A percentile compares a stretch with the other conserved stretches of the same genome.
Evolutionary conservation across 1,140 invertebrate genomes (phyloP).

Genomic region (Leptinotarsa texana): DNA sequence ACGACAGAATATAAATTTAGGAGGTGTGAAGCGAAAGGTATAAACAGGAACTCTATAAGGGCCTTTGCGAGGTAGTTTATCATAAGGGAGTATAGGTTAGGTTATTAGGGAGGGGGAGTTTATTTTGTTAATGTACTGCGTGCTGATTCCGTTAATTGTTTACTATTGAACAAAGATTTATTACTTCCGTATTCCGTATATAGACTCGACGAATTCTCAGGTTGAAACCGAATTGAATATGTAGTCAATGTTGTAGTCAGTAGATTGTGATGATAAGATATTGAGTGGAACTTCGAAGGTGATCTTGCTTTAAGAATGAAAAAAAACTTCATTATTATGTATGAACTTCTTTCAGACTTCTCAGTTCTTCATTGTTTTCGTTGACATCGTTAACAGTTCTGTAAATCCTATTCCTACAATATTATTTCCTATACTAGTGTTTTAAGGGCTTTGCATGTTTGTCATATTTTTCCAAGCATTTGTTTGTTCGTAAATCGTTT

Average conservation of each 20-base stretch:
- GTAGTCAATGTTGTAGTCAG: neutral
- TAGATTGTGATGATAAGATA: neutral
- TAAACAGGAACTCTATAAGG: conserved; percentile 5
- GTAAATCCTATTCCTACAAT: no score
- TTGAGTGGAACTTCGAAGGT: no score
- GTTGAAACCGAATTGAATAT: neutral
- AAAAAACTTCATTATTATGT: no score
- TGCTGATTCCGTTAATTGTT: conserved; percentile 20
- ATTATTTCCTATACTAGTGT: no score
- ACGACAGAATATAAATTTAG: conserved; percentile 32
- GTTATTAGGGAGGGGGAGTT: conserved; percentile 16
- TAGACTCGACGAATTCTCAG: neutral
- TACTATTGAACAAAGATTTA: conserved; percentile 21
- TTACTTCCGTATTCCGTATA: neutral
- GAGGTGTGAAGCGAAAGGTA: conserved; percentile 25
- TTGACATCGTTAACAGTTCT: no score
- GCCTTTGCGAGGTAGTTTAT: conserved; percentile 16
- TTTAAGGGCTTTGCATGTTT: no score
- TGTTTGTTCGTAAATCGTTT: no score
- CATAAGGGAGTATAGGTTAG: conserved; percentile 10
- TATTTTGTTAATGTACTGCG: conserved; percentile 26
- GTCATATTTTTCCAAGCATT: no score
- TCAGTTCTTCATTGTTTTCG: no score
- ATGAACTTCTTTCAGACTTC: no score
- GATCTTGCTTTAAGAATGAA: no score